Base-by-base conservation (phyloP, 2,797 vertebrate genomes). In the Sebastes itinus region DNA sequence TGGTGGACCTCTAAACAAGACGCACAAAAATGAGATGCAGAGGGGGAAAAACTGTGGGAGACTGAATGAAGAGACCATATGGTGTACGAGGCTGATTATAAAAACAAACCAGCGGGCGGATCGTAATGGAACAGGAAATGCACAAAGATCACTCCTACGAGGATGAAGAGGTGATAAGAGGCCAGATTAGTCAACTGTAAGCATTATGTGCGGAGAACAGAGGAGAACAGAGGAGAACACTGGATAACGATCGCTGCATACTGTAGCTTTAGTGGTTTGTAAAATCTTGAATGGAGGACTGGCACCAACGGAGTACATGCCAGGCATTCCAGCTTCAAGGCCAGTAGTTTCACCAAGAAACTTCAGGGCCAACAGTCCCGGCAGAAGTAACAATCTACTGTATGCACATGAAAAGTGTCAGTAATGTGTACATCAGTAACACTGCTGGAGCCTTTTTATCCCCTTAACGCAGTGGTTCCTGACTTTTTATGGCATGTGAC, bases 251-350 rank as follows among this genome's bases (percentile, higher is more conserved):
- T 18, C 1, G 8, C 6, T 22, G 22, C 5, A 22, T 7, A 61
- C 2, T 68, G 55, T 7, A 33, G 20, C 22, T 62, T 64, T 33
- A 46, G 52, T 54, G 22, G 27, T 73, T 74, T 61, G n/a, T 52
- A 35, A 54, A 32, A 35, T 64, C 63, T 52, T 82, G 54, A 63
- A 63, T 25, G 63, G 49, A 60, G 65, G 75, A 58, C 32, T 20
- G 72, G 72, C 46, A 64, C 52, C 9, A 64, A 30, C 1, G 4
- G 62, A 68, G 60, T 20, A 73, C 64, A 66, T 59, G 72, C 35
- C 73, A 23, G 30, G 63, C 54, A 85, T 89, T 88, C 84, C 87
- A 86, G n/a, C 23, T 75, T 82, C 62, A 72, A 84, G 63, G 73
- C 63, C 81, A 77, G 42, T 11, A 23, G 61, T 81, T 83, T 89